These are phyloP conservation scores for Synaphobranchus kaupii DNA, from an alignment of 2,797 vertebrate genomes.

Conservation along the genomic window DNA sequence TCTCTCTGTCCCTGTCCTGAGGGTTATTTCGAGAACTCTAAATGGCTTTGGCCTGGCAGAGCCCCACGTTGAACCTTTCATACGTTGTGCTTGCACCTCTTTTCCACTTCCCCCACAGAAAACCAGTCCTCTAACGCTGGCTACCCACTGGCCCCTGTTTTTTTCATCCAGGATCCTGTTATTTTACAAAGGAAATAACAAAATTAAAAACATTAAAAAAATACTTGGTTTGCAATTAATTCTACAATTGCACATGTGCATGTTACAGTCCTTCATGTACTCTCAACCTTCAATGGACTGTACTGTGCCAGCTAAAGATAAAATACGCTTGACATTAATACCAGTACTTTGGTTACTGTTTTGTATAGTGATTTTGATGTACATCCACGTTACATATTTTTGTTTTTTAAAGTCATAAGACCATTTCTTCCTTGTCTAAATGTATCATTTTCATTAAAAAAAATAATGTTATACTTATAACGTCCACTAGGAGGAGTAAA, in stretches of 20 bases:
- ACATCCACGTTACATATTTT: neutral
- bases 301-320: neutral
- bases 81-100: neutral
- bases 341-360: neutral
- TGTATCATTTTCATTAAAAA: neutral
- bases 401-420: neutral
- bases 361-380: neutral
- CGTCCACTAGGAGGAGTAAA: conserved; percentile 30
- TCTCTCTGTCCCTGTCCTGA: neutral
- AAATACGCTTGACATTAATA: neutral
- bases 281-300: neutral
- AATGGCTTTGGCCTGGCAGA: neutral
- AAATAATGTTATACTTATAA: neutral
- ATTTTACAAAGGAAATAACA: neutral
- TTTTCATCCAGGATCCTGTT: conserved; percentile 20
- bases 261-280: neutral
- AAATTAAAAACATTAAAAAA: neutral
- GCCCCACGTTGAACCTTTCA: neutral
- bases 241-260: neutral
- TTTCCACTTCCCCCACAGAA: neutral
- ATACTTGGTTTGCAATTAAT: neutral
- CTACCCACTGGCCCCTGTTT: neutral
- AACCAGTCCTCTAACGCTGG: neutral
- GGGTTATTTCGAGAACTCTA: neutral
- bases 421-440: neutral